Evolutionary conservation across 2,888 invertebrate genomes (phyloP).

Genomic region (Nomada ferruginata): DNA sequence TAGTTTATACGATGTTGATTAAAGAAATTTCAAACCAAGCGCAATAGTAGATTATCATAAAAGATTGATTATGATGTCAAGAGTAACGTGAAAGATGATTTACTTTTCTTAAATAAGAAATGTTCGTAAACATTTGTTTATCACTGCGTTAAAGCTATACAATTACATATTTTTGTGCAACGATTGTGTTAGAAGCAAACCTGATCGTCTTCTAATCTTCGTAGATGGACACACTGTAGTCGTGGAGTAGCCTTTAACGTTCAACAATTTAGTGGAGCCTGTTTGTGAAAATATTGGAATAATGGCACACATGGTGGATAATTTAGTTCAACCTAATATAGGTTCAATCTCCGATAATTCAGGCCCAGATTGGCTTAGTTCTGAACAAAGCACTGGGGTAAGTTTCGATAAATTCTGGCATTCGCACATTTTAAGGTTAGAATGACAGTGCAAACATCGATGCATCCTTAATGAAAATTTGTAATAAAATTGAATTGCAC

Average conservation of each 20-base stretch:
- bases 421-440: constrained; percentile 75
- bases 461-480: constrained; percentile 32
- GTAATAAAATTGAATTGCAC: constrained; percentile 5
- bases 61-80: background rate
- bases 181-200: constrained; percentile 2
- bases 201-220: constrained; percentile 3
- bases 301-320: constrained; percentile 63
- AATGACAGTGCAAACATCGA: constrained; percentile 81
- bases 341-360: constrained; percentile 60
- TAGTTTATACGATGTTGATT: too few species aligned
- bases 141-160: background rate
- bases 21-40: background rate
- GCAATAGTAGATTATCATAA: background rate
- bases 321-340: constrained; percentile 51
- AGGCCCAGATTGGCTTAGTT: constrained; percentile 88
- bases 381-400: constrained; percentile 93
- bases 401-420: constrained; percentile 79
- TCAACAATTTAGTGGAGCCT: background rate
- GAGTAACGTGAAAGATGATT: background rate
- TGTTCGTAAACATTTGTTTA: background rate
- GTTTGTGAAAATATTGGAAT: constrained; percentile 30
- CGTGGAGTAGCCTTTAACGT: constrained; percentile 17
- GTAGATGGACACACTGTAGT: constrained; percentile 48
- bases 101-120: background rate
- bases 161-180: background rate